Percentiles rank a stretch among this genome's conserved stretches.
These are phyloP conservation scores for Catostomus latipinnis DNA, from an alignment of 2,797 vertebrate species.

Conservation along the genomic window DNA sequence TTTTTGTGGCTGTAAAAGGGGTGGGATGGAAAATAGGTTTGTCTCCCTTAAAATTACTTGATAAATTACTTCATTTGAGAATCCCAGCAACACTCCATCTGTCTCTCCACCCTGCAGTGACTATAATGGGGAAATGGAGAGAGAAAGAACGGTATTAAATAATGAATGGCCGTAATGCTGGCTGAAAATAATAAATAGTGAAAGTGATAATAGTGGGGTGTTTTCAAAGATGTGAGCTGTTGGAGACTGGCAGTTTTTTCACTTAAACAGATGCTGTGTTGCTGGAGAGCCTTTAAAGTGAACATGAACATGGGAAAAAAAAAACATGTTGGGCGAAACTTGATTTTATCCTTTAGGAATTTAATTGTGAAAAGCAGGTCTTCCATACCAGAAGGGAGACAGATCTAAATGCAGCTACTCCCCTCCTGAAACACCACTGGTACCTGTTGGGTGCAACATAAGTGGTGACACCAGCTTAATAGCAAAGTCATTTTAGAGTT, in stretches of 20 bases:
- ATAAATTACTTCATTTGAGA: slow-evolving; percentile 73
- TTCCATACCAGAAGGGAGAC: background rate
- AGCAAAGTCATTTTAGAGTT: background rate
- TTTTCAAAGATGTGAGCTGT: slow-evolving; percentile 20
- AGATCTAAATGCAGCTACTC: background rate
- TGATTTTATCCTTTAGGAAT: background rate
- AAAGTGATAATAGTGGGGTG: slow-evolving; percentile 20
- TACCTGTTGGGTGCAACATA: background rate
- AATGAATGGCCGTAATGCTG: slow-evolving; percentile 36
- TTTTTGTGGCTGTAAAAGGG: slow-evolving; percentile 53
- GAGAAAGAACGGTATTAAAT: slow-evolving; percentile 51
- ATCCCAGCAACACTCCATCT: slow-evolving; percentile 59
- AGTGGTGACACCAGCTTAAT: background rate
- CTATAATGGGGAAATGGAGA: slow-evolving; percentile 69
- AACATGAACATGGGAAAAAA: background rate
- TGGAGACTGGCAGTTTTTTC: background rate
- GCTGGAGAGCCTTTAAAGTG: background rate
- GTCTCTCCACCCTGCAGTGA: slow-evolving; percentile 63
- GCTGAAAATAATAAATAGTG: slow-evolving; percentile 32
- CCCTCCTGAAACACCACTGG: background rate
- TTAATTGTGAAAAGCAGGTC: background rate
- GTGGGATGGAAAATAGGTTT: slow-evolving; percentile 64
- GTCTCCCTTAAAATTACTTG: slow-evolving; percentile 54
- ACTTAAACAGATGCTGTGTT: background rate
- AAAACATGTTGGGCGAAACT: background rate